Evolutionary conservation across 2,113 vertebrate genomes (phyloP).

Genomic region (Miniopterus natalensis): DNA sequence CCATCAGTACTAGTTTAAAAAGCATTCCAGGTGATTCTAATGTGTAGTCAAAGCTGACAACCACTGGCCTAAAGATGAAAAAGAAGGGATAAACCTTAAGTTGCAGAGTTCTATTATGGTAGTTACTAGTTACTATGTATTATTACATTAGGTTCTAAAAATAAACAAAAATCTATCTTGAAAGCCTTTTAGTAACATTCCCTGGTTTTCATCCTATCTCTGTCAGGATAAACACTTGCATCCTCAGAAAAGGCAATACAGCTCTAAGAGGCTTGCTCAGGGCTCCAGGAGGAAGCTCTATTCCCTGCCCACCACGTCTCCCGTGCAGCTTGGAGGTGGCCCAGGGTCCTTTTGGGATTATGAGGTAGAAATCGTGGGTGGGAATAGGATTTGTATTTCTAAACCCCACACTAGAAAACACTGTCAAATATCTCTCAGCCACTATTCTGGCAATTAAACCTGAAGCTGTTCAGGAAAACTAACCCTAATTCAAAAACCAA

Average conservation of each 20-base stretch:
- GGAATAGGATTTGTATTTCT: not conserved
- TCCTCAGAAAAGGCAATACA: conserved; percentile 1
- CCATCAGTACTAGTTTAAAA: not conserved
- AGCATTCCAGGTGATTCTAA: not conserved
- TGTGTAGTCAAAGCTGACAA: not conserved
- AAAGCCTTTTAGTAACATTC: not conserved
- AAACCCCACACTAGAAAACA: not conserved
- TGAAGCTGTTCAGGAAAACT: not conserved
- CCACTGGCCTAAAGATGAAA: not conserved
- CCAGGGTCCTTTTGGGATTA: not conserved
- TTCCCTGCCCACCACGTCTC: not conserved
- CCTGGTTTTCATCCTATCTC: not conserved
- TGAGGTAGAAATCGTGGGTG: not conserved
- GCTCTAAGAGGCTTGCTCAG: not conserved
- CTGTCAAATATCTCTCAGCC: not conserved
- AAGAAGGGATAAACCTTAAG: not conserved
- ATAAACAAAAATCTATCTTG: not conserved
- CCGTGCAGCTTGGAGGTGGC: not conserved
- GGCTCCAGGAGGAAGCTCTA: not conserved
- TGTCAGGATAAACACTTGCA: not conserved
- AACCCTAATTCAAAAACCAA: conserved; percentile 14
- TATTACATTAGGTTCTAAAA: not conserved
- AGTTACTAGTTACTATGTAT: not conserved
- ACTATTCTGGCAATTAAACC: not conserved
- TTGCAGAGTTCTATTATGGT: not conserved